These are phyloP conservation scores for Cryptops parisi DNA, from an alignment of 2,888 invertebrate genomes.

Conservation along the genomic window DNA sequence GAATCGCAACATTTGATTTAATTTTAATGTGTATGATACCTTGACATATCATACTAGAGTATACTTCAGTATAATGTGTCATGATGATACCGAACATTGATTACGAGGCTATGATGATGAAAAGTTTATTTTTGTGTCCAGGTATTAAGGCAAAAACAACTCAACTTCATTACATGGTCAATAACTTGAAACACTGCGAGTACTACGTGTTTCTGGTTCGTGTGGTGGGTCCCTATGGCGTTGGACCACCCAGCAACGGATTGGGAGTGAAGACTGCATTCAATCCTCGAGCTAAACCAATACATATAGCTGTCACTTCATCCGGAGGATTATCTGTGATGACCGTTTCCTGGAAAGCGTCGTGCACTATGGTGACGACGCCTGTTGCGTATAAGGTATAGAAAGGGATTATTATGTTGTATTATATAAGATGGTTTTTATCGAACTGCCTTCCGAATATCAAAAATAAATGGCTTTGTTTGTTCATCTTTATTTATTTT, in stretches of 20 bases:
- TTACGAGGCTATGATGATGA: not conserved
- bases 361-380: slow-evolving; percentile 42
- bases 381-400: slow-evolving; percentile 47
- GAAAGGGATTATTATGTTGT: too few relatives aligned
- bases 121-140: slow-evolving; percentile 7
- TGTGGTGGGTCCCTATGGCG: slow-evolving; percentile 45
- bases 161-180: slow-evolving; percentile 41
- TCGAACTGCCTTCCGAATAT: too few relatives aligned
- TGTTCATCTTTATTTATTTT: too few relatives aligned
- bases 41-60: too few relatives aligned
- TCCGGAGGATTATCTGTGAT: too few relatives aligned
- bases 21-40: too few relatives aligned
- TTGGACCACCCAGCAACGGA: slow-evolving; percentile 45
- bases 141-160: slow-evolving; percentile 30
- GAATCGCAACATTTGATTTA: too few relatives aligned
- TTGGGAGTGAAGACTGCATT: slow-evolving; percentile 44
- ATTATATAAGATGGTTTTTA: too few relatives aligned
- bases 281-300: slow-evolving; percentile 51
- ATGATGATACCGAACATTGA: too few relatives aligned
- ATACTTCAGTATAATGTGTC: too few relatives aligned
- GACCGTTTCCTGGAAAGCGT: slow-evolving; percentile 57
- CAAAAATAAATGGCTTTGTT: too few relatives aligned
- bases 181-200: slow-evolving; percentile 54
- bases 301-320: slow-evolving; percentile 41
- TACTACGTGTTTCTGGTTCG: slow-evolving; percentile 56